Evolutionary conservation across 2,888 invertebrate genomes (phyloP), one percentile per base, ranked within the genome.

Genomic region (Lepidochitona cinerea): DNA sequence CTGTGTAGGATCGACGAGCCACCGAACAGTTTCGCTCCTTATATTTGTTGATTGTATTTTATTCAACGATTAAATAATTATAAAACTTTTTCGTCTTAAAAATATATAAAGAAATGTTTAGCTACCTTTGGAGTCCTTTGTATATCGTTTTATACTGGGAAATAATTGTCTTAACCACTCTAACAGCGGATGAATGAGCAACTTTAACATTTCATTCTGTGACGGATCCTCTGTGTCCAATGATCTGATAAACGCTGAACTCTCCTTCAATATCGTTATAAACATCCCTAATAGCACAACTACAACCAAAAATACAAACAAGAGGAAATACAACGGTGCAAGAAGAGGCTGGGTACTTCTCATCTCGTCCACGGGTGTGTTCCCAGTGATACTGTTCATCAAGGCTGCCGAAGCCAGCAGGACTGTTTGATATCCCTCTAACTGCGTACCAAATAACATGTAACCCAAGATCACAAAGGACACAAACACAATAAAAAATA

Each of bases 401-500:
- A 59, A 26, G 18, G 59, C 29, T 4, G 59, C 18, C 14, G 12
- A 59, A 18, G 59, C 29, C 59, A 59, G 23, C 23, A 59, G 9
- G 12, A 94, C 93, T 69, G 92, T 92, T 33, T 92, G 92, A 88
- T 93, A 94, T 82, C 92, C 92, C 78, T 88, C 33, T 29, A 93
- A 93, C 87, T 93, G 92, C 5, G 93, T 92, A 54, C 94, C 94
- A 88, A 94, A 94, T 2, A 94, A 88, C 23, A 94, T 87, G 72
- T 93, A 93, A 7, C 94, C 94, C 68, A 94, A 89, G 86, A 93
- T 93, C 0, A 94, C 93, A 87, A 93, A 94, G 3, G 94, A 94
- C 79, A 94, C 91, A 87, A 94, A 94, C 4, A 94, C 93, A 53
- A 94, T 93, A 82, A 93, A 92, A 87, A 94, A 94, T 94, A 94